Evolutionary conservation across 2,888 invertebrate species (phyloP), one percentile per base, ranked within the genome.

Genomic region (Tetragonisca angustula): DNA sequence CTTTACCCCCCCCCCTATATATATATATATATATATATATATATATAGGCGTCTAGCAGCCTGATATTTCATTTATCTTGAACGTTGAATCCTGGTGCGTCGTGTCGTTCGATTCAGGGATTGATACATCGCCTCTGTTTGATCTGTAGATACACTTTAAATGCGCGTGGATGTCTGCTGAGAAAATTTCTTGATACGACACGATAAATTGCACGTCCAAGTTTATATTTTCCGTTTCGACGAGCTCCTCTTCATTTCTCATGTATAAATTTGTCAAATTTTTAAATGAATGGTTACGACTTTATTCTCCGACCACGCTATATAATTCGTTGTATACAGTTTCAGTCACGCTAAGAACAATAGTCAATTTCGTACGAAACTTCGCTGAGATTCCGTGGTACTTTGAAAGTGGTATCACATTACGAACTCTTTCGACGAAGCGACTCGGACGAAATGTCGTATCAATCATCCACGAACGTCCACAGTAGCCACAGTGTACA

Each of bases 31-130:
- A 36, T 86, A 81, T 89, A 87, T 84, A 86, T 84, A 56, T 83
- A 83, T 3, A 27, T 27, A 27, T 27, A 27, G 2, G 81, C 24
- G 61, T 77, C 62, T 67, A 67, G 76, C 43, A 50, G 76, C 71
- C 82, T 85, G 87, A 89, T 89, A 89, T 91, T 88, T 90, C 89
- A 89, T 88, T 87, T 87, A 87, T 88, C 85, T 79, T 81, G 71
- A 70, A 43, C 43, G 43, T 43, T 43, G 43, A 43, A 43, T 43
- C 9, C 43, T 43, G 43, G 43, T 43, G 43, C 43, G 11, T 43
- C 11, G 43, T 9, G 43, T 43, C 71, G 65, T 59, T 64, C 61
- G 68, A 80, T 80, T 72, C 49, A 43, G 62, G 69, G 61, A 52
- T 78, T 75, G 68, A 32, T 62, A 61, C 54, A 27, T 64, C 49